Conservation (phyloP, 2,888 invertebrate genomes). For the Tiliacea aurago region DNA sequence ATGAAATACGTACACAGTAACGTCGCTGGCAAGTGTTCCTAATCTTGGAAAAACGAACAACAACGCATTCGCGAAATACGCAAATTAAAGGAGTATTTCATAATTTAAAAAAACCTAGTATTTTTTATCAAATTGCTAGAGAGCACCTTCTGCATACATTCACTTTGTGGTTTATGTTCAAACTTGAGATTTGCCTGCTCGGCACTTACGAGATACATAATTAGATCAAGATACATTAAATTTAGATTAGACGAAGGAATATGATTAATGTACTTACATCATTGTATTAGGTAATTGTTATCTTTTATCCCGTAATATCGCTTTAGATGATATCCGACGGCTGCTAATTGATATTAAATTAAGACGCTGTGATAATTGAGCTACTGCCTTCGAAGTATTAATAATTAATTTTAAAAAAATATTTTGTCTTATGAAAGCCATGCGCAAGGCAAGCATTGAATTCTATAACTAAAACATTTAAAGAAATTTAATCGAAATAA, state of each 20-base stretch:
- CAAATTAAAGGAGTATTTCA: not conserved
- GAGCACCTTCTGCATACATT: constrained; percentile 7
- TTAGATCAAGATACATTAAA: constrained; percentile 39
- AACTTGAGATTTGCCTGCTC: constrained; percentile 27
- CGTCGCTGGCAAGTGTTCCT: too few species aligned
- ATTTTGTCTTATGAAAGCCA: not conserved
- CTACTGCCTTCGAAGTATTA: not conserved
- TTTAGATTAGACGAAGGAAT: constrained; percentile 35
- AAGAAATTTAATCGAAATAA: not conserved
- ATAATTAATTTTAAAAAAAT: too few species aligned
- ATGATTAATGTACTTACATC: constrained; percentile 25
- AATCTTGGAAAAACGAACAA: too few species aligned
- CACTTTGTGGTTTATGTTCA: constrained; percentile 6
- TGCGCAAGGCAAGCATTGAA: not conserved
- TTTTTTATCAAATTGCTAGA: not conserved
- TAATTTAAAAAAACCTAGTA: not conserved
- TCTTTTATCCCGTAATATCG: not conserved
- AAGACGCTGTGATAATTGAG: not conserved
- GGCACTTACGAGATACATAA: constrained; percentile 11
- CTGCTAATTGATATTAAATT: not conserved
- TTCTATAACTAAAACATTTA: not conserved
- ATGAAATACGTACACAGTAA: too few species aligned
- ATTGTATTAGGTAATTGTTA: constrained; percentile 7
- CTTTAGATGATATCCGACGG: not conserved
- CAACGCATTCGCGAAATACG: not conserved